These are phyloP conservation scores for Naja naja DNA, from an alignment of 2,113 vertebrate species.

Conservation along the genomic window DNA sequence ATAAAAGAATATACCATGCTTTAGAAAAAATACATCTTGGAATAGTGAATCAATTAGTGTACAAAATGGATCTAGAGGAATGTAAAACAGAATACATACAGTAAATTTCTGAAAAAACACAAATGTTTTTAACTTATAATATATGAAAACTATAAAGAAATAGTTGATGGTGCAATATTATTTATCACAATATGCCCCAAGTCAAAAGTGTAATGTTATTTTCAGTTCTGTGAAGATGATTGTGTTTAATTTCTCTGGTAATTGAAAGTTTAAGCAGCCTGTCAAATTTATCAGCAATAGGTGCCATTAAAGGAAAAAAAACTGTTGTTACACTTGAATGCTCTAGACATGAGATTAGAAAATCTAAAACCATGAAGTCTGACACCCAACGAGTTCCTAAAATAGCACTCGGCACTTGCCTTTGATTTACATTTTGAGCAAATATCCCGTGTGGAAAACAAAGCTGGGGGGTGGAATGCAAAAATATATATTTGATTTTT, in stretches of 20 bases:
- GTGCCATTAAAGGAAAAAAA: not conserved
- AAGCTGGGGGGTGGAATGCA: not conserved
- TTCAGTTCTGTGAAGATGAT: accelerated
- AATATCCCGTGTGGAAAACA: not conserved
- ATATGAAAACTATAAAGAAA: not conserved
- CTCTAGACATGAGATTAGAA: not conserved
- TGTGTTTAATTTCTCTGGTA: not conserved
- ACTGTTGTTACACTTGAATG: not conserved
- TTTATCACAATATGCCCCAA: not conserved
- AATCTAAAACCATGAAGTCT: not conserved
- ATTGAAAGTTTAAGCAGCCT: not conserved
- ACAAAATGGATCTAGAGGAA: not conserved
- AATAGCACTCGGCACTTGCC: not conserved
- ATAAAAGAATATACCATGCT: not conserved
- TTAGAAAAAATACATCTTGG: not conserved
- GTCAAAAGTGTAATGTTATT: not conserved
- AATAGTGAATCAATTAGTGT: accelerated
- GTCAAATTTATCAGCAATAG: not conserved
- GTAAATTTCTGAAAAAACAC: not conserved
- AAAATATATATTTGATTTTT: not conserved
- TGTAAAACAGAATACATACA: constrained; percentile 3
- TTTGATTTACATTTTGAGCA: not conserved
- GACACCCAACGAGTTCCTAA: not conserved
- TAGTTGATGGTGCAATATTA: not conserved
- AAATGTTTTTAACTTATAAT: not conserved